Evolutionary conservation across 2,888 invertebrate species (phyloP), one percentile per base, ranked within the genome.

Genomic region (Idaea straminata): DNA sequence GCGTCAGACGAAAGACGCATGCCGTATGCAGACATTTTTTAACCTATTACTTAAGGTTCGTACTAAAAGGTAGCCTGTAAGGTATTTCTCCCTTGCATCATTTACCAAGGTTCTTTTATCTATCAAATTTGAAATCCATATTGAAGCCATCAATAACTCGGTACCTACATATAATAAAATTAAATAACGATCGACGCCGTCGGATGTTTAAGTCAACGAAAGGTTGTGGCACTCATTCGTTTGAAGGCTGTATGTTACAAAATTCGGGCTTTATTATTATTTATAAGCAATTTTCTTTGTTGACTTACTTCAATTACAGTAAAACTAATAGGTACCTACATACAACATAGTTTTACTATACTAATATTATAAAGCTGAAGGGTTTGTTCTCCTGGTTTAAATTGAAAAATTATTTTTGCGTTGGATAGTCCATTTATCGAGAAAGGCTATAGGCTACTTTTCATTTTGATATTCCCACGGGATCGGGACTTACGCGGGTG

Each of bases 161-260:
- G 47, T 47, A 13, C 13, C 47, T 64, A 66, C 5, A 63, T 68
- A 68, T 66, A 71, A 71, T 73, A 66, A 69, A 67, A 69, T 66
- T 65, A 70, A 68, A 71, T 72, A 66, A 64, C 65, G 64, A 35
- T 63, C 57, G 66, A 69, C 59, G 58, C 65, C 65, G 47, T 47
- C 47, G 10, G 47, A 47, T 47, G 47, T 47, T 47, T 7, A 47
- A 47, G 13, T 47, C 10, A 47, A 47, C 47, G 70, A 72, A 75
- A 74, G 70, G 71, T 65, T 63, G 66, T 66, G 65, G 64, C 47
- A 47, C 47, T 59, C 69, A 70, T 70, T 69, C 65, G 67, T 69
- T 69, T 69, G 74, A 75, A 75, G 75, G 74, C 70, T 74, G 64
- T 57, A 25, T 47, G 62, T 75, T 72, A 67, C 74, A 64, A 72